Conservation (phyloP, 2,113 vertebrate species). For the Mystacornis crossleyi region DNA sequence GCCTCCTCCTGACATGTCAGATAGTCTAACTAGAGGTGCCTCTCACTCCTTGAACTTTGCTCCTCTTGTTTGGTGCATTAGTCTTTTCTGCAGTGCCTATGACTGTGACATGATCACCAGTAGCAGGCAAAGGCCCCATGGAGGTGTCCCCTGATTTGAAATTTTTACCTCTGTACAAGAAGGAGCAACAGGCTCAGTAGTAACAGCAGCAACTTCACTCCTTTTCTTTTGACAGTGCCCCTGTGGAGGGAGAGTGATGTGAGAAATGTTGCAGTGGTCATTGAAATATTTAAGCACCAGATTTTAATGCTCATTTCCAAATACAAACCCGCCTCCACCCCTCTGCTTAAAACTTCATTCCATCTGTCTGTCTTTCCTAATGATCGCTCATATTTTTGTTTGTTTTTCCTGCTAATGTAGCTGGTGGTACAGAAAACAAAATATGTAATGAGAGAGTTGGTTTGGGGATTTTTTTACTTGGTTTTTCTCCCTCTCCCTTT, state of each 20-base stretch:
- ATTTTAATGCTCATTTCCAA: conserved; percentile 11
- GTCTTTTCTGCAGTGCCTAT: not conserved
- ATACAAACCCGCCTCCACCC: not conserved
- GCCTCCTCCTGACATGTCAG: not conserved
- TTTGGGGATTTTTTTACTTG: not conserved
- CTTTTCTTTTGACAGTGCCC: not conserved
- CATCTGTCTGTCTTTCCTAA: conserved; percentile 67
- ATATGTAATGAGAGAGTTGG: not conserved
- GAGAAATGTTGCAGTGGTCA: not conserved
- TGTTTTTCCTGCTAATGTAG: conserved; percentile 31
- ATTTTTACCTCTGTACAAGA: not conserved
- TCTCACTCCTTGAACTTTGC: not conserved
- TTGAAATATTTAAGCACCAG: not conserved
- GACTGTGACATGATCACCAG: fast-evolving
- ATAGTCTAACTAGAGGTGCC: not conserved
- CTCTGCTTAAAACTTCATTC: conserved; percentile 27
- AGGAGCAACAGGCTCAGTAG: fast-evolving
- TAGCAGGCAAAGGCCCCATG: fast-evolving
- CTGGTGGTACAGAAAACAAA: conserved; percentile 57
- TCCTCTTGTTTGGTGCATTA: not conserved
- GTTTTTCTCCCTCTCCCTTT: not conserved
- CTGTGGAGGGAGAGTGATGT: not conserved
- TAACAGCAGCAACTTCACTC: not conserved
- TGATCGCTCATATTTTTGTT: conserved; percentile 42
- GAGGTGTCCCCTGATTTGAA: not conserved